A percentile compares a stretch with the other conserved stretches of the same genome.
Evolutionary conservation across 2,113 vertebrate species (phyloP).

Genomic region (Zosterops lateralis): DNA sequence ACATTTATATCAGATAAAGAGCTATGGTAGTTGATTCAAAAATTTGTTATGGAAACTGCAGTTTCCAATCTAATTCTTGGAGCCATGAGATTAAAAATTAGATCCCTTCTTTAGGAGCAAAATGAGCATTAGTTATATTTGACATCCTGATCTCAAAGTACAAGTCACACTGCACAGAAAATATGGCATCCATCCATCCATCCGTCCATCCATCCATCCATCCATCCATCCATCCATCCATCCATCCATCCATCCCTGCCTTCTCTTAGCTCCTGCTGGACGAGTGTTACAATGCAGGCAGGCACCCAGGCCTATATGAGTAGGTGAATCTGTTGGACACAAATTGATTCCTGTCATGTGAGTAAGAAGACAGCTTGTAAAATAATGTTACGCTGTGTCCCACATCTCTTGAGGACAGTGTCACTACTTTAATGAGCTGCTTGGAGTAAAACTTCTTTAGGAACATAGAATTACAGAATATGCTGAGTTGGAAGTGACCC

Average conservation of each 20-base stretch:
- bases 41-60: not conserved
- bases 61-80: not conserved
- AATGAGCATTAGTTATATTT: not conserved
- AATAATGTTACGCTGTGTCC: not conserved
- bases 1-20: not conserved
- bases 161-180: accelerated
- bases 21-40: not conserved
- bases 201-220: not conserved
- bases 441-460: not conserved
- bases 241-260: not conserved
- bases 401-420: not conserved
- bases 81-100: not conserved
- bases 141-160: not conserved
- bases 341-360: not conserved
- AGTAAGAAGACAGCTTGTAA: not conserved
- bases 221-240: not conserved
- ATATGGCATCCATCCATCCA: not conserved
- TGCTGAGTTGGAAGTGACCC: not conserved
- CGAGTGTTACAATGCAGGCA: too few relatives aligned
- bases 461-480: not conserved
- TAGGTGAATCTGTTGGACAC: not conserved
- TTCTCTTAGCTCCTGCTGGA: not conserved
- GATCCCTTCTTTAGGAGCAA: not conserved
- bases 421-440: not conserved
- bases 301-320: not conserved